Conservation (phyloP, 2,888 invertebrate genomes). For the Plutella xylostella region DNA sequence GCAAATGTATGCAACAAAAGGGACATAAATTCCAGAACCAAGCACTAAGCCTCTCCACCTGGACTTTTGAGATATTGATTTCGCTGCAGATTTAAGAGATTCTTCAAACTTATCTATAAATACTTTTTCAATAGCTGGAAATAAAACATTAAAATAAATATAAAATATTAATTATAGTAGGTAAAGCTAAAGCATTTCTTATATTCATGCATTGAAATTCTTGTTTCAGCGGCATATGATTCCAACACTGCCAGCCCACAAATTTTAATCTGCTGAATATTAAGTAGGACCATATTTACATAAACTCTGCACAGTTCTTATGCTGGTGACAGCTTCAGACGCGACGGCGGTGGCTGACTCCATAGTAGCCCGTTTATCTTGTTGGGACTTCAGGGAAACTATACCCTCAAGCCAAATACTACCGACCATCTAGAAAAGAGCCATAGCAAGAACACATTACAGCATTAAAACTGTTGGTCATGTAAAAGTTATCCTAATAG, state of each 20-base stretch:
- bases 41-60: slow-evolving; percentile 71
- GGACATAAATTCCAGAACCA: slow-evolving; percentile 68
- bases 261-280: no score
- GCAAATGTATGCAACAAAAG: slow-evolving; percentile 71
- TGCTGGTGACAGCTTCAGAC: slow-evolving; percentile 64
- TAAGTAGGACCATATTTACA: no score
- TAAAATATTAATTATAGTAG: no score
- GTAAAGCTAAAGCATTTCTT: no score
- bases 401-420: slow-evolving; percentile 54
- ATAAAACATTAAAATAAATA: no score
- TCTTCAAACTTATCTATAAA: slow-evolving; percentile 68
- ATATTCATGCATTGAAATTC: no score
- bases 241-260: no score
- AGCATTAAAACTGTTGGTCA: no score
- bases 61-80: slow-evolving; percentile 65
- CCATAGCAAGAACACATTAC: no score
- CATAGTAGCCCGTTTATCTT: slow-evolving; percentile 53
- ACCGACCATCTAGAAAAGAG: slow-evolving; percentile 27
- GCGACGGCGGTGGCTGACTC: slow-evolving; percentile 61
- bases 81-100: slow-evolving; percentile 57
- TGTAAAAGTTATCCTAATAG: no score
- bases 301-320: slow-evolving; percentile 62
- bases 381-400: slow-evolving; percentile 46
- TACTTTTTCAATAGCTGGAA: slow-evolving; percentile 65
- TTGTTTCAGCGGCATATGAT: no score